phyloP scores from a whole-genome alignment of 1,140 invertebrate genomes.

The Diuraphis noxia region DNA sequence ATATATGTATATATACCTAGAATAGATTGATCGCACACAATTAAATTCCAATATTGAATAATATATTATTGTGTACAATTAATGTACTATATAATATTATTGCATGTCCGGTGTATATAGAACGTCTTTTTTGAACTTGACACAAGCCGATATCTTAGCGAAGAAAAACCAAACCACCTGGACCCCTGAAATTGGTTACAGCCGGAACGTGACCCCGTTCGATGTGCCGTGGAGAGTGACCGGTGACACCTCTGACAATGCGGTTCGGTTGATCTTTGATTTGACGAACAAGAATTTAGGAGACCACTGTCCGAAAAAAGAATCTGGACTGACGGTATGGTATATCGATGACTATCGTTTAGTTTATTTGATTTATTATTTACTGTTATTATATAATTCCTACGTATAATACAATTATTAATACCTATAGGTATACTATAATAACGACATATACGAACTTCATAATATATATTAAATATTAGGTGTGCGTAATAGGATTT shows the following conservation, averaged over 20 bases:
- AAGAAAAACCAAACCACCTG: conserved; percentile 20
- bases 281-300: neutral
- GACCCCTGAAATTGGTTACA: conserved; percentile 33
- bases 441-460: too few species aligned
- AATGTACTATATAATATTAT: too few species aligned
- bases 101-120: neutral
- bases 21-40: neutral
- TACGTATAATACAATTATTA: too few species aligned
- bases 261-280: conserved; percentile 43
- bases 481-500: too few species aligned
- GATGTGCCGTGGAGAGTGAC: conserved; percentile 53
- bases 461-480: too few species aligned
- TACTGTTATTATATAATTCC: neutral
- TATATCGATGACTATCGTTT: neutral
- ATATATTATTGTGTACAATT: too few species aligned
- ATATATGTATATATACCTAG: too few species aligned
- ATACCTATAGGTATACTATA: too few species aligned
- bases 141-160: neutral
- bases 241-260: conserved; percentile 31
- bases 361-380: neutral
- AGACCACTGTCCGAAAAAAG: conserved; percentile 27
- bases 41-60: neutral
- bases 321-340: conserved; percentile 53
- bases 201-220: neutral
- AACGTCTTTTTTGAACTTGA: neutral